Evolutionary conservation across 2,797 vertebrate genomes (phyloP), one percentile per base, ranked within the genome.

Genomic region (Tangara arthus): DNA sequence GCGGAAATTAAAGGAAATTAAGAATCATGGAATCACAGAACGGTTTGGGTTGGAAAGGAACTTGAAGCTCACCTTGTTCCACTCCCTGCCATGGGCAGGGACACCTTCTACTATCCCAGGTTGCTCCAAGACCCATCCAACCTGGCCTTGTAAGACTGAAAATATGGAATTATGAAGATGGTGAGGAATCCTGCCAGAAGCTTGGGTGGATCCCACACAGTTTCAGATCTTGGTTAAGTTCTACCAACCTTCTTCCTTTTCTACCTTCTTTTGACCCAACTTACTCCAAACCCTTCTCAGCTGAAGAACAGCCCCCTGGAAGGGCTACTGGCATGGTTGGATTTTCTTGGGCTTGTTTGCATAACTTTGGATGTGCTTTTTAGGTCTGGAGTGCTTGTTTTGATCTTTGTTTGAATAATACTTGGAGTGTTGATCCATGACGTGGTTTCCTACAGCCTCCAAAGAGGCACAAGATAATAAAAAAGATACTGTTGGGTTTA

Each of bases 401-500:
- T 82, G 68, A 66, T 92, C 77, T 92, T 66, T 90, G 47, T 85
- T 93, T 70, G 53, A 64, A 50, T 87, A 95, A 87, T 46, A 53
- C 57, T 84, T 5, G 41, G 39, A 75, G 27, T 82, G 89, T 92
- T 93, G 91, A 69, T 90, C 73, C 91, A 84, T 65, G 83, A 50
- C 5, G 4, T 78, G n/a, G 53, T 64, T 87, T 90, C 70, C 82
- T 92, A n/a, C 65, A 86, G 52, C 35, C 61, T 78, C 65, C 19
- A 9, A 66, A 86, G 83, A 86, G 44, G 72, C 44, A 39, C 20
- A 49, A 60, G 44, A 42, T 24, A 55, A 78, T 60, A 8, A 59
- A 57, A 72, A 53, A 49, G 3, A 52, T 4, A 15, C 9, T 63
- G 21, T 18, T 75, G 0, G 11, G 1, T 78, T 86, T 65, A 59